phyloP scores from a whole-genome alignment of 2,888 invertebrate species.

The Pristionchus entomophagus region DNA sequence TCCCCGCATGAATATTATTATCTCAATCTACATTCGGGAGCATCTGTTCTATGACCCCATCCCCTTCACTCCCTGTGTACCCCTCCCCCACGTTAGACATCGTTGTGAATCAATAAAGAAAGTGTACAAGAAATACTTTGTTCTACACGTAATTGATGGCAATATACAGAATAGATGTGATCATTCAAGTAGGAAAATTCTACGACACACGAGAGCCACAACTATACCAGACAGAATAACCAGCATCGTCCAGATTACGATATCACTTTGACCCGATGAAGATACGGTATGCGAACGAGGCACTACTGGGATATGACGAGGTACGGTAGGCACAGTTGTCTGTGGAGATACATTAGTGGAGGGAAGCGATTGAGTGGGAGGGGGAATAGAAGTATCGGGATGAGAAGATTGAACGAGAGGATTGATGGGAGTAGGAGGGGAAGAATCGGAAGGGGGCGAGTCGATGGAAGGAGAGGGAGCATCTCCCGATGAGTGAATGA shows the following conservation, averaged over 20 bases:
- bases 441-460: background rate
- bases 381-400: background rate
- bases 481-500: slow-evolving; percentile 36
- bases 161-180: background rate
- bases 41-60: background rate
- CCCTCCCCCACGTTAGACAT: background rate
- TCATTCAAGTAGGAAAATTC: slow-evolving; percentile 25
- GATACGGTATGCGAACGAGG: background rate
- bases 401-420: background rate
- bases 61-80: background rate
- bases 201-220: background rate
- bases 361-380: background rate
- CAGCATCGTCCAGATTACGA: background rate
- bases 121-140: background rate
- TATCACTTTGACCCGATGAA: slow-evolving; percentile 25
- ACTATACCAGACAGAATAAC: slow-evolving; percentile 21
- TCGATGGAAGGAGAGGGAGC: slow-evolving; percentile 18
- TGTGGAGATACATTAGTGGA: background rate
- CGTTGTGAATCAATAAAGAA: slow-evolving; percentile 39
- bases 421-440: background rate
- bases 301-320: background rate
- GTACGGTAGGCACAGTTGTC: background rate
- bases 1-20: background rate
- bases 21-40: background rate
- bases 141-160: slow-evolving; percentile 5